Percentiles rank a stretch among this genome's conserved stretches.
phyloP scores from a whole-genome alignment of 2,797 vertebrate genomes.

The Erethizon dorsatum region DNA sequence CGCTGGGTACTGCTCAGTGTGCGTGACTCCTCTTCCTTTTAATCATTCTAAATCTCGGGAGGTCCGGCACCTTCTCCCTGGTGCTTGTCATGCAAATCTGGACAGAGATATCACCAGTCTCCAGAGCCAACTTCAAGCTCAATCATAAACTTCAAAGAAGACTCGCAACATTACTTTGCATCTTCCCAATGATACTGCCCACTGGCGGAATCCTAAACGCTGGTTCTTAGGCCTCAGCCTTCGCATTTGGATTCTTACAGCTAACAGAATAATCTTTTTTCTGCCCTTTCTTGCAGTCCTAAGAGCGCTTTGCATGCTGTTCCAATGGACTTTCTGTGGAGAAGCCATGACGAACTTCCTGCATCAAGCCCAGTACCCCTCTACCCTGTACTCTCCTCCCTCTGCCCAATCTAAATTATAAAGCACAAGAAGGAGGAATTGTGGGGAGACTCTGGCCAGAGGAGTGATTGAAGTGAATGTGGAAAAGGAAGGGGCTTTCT shows the following conservation, averaged over 20 bases:
- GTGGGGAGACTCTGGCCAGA: background rate
- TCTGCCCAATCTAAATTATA: background rate
- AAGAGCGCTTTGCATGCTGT: background rate
- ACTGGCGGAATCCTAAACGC: background rate
- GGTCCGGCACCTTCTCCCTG: background rate
- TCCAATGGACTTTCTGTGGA: too few relatives aligned
- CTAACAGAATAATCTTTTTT: background rate
- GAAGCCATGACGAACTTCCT: background rate
- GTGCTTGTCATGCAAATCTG: background rate
- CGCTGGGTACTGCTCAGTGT: background rate
- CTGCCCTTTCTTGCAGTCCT: background rate
- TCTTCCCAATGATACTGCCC: background rate
- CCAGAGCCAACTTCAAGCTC: background rate
- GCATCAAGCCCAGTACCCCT: too few relatives aligned
- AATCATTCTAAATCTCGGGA: background rate
- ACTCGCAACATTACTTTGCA: background rate
- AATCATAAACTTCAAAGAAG: background rate
- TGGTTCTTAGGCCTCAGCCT: background rate
- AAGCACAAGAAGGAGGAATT: background rate
- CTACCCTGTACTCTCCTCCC: too few relatives aligned
- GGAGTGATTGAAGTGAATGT: background rate
- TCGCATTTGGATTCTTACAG: background rate
- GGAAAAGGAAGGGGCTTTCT: background rate
- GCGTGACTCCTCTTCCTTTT: background rate
- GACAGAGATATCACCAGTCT: background rate